phyloP scores from a whole-genome alignment of 2,888 invertebrate species.

The Andrena camellia region DNA sequence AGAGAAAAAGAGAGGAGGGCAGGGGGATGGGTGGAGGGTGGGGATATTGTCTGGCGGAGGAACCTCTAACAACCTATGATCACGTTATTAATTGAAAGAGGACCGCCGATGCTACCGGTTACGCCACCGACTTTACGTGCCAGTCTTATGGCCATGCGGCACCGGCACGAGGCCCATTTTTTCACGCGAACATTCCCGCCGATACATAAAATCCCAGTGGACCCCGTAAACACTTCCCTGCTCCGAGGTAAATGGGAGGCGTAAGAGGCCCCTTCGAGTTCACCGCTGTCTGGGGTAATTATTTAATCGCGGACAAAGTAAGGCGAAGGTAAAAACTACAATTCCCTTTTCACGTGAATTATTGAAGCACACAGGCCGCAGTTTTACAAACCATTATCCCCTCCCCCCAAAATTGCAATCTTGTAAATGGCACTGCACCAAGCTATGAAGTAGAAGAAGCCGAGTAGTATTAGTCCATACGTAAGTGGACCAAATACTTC shows the following conservation, averaged over 20 bases:
- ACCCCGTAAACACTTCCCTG: conserved; percentile 31
- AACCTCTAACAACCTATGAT: conserved; percentile 82
- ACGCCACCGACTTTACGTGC: conserved; percentile 76
- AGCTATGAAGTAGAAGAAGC: too few species aligned
- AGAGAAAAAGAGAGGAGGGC: conserved; percentile 58
- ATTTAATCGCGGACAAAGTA: too few species aligned
- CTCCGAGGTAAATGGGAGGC: conserved; percentile 15
- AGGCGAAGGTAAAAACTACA: too few species aligned
- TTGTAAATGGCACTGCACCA: too few species aligned
- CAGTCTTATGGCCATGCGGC: conserved; percentile 69
- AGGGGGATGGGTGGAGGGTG: conserved; percentile 65
- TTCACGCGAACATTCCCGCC: conserved; percentile 71
- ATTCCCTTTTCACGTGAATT: too few species aligned
- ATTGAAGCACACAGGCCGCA: too few species aligned
- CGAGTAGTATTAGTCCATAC: too few species aligned
- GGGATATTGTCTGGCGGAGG: conserved; percentile 73
- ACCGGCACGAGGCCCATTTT: conserved; percentile 70
- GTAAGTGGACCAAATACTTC: too few species aligned
- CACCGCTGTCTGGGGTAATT: too few species aligned
- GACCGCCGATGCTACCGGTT: conserved; percentile 82
- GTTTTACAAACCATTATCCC: too few species aligned
- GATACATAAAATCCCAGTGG: conserved; percentile 56
- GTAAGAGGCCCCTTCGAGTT: neutral
- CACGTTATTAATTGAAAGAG: conserved; percentile 84
- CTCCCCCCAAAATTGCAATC: too few species aligned